phyloP scores from a whole-genome alignment of 2,888 invertebrate species.

The Bombylius major region DNA sequence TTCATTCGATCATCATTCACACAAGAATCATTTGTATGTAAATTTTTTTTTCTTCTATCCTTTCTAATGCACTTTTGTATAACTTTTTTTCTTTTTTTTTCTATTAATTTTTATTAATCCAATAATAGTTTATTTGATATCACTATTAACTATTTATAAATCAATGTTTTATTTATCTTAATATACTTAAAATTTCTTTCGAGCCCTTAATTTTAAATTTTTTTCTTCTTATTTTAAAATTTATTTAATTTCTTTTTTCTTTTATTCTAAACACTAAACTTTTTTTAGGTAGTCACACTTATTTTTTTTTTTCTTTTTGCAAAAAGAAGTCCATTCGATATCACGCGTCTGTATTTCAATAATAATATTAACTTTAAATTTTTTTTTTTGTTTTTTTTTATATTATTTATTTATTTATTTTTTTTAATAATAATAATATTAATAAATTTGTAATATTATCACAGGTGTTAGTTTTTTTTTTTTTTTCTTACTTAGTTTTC shows the following conservation, averaged over 20 bases:
- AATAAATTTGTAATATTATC: constrained; percentile 17
- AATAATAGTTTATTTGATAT: too few relatives aligned
- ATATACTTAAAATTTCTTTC: not conserved
- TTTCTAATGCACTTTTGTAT: not conserved
- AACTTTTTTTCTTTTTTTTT: not conserved
- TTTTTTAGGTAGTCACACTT: not conserved
- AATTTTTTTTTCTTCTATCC: not conserved
- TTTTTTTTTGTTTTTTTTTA: constrained; percentile 28
- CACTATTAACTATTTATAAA: not conserved
- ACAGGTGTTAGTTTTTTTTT: constrained; percentile 30
- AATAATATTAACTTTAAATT: constrained; percentile 27
- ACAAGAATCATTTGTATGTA: too few relatives aligned
- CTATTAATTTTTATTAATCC: not conserved
- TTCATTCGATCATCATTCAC: too few relatives aligned
- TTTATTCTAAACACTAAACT: not conserved
- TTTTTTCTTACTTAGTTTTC: constrained; percentile 20
- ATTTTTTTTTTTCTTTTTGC: not conserved
- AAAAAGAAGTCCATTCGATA: constrained; percentile 4
- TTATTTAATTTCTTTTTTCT: not conserved
- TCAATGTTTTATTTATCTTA: not conserved
- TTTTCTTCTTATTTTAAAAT: not conserved
- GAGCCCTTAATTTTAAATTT: not conserved
- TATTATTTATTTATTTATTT: constrained; percentile 1
- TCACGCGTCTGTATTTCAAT: not conserved
- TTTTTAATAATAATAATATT: not conserved